Percentiles rank a stretch among this genome's conserved stretches.
Conservation (phyloP, 92 coral and sea anemone species). For the Parazoanthus darwini region DNA sequence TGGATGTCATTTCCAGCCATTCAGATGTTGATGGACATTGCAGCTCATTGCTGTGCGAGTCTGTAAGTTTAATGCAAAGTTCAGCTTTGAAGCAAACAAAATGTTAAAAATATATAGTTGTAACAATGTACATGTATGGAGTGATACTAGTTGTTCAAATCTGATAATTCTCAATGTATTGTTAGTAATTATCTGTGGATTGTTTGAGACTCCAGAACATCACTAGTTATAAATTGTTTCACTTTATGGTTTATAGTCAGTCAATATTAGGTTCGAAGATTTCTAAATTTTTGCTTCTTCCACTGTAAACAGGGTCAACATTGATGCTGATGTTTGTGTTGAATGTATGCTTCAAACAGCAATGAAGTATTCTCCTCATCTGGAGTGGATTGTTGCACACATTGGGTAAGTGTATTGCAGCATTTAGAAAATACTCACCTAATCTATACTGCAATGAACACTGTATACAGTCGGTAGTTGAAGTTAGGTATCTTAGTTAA, state of each 20-base stretch:
- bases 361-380: slow-evolving; percentile 92
- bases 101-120: no score
- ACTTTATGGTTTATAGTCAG: background rate
- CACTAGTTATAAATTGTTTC: background rate
- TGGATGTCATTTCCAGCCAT: slow-evolving; percentile 98
- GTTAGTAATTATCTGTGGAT: no score
- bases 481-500: no score
- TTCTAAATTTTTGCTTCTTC: background rate
- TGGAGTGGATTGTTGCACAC: slow-evolving; percentile 97
- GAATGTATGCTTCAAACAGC: slow-evolving; percentile 90
- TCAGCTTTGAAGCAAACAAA: background rate
- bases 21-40: slow-evolving; percentile 92
- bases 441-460: background rate
- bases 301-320: slow-evolving; percentile 44
- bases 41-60: slow-evolving; percentile 91
- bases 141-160: no score
- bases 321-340: slow-evolving; percentile 86
- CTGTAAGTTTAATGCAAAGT: slow-evolving; percentile 61
- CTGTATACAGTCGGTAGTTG: no score
- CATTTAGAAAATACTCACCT: background rate
- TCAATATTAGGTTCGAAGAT: background rate
- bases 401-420: slow-evolving; percentile 76
- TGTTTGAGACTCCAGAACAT: background rate
- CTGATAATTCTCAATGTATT: no score
- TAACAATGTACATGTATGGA: no score